These are phyloP conservation scores for Hemithea aestivaria DNA, from an alignment of 2,888 invertebrate genomes.

Conservation along the genomic window DNA sequence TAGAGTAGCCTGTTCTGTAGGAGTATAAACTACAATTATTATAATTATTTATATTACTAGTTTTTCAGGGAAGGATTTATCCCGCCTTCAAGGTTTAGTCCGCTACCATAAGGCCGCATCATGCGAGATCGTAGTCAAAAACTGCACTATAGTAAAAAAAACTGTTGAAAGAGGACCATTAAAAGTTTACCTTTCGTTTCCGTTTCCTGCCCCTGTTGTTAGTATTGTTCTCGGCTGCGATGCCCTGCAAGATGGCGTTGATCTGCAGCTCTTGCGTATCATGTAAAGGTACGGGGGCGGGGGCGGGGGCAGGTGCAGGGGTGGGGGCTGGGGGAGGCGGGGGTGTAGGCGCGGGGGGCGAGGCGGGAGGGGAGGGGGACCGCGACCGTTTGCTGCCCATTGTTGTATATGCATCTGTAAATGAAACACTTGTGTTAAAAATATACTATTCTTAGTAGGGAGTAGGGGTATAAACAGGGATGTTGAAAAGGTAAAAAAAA, in stretches of 20 bases:
- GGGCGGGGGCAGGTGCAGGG: slow-evolving; percentile 4
- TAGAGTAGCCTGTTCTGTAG: too few relatives aligned
- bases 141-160: too few relatives aligned
- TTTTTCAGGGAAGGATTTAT: too few relatives aligned
- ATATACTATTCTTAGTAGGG: background rate
- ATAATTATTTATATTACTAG: too few relatives aligned
- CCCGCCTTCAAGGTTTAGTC: too few relatives aligned
- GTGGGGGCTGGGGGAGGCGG: slow-evolving; percentile 19
- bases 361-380: slow-evolving; percentile 57
- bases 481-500: too few relatives aligned
- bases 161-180: too few relatives aligned
- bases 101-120: too few relatives aligned
- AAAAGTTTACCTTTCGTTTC: slow-evolving; percentile 49
- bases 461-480: too few relatives aligned
- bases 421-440: too few relatives aligned
- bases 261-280: slow-evolving; percentile 71
- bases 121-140: too few relatives aligned
- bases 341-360: slow-evolving; percentile 19
- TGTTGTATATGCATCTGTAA: slow-evolving; percentile 69
- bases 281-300: slow-evolving; percentile 35
- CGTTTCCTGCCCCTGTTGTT: slow-evolving; percentile 54
- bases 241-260: slow-evolving; percentile 70
- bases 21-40: too few relatives aligned
- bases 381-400: slow-evolving; percentile 66
- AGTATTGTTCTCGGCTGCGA: slow-evolving; percentile 64